Base-by-base conservation (phyloP, 1,140 invertebrate genomes). In the Euschistus heros region DNA sequence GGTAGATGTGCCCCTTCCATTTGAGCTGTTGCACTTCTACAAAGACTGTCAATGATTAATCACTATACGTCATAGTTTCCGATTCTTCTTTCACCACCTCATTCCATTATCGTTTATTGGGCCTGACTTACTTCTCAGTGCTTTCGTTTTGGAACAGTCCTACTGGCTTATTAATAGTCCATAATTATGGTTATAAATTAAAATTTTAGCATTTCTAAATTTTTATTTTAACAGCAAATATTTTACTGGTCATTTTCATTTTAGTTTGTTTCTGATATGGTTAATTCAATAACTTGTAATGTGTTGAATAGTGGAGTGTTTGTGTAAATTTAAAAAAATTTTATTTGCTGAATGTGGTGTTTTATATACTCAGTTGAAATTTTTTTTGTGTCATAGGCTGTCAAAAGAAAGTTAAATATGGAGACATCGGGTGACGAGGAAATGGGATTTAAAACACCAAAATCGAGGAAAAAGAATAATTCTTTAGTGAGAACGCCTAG, bases 351-450 rank as follows among this genome's bases (percentile, higher is more conserved):
- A n/a, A n/a, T n/a, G n/a, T n/a, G n/a, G n/a, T n/a, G n/a, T n/a
- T n/a, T n/a, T n/a, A n/a, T n/a, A n/a, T n/a, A n/a, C n/a, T n/a
- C n/a, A n/a, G n/a, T n/a, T n/a, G n/a, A n/a, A n/a, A n/a, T n/a
- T n/a, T n/a, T 30, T 30, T 30, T 4, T 30, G 7, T 30, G 27
- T 66, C 71, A 69, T 74, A 88, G 79, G 81, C 85, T 71, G 88
- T 89, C 68, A 89, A 89, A 80, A 79, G 88, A 77, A 84, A 86
- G 80, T 80, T 90, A 72, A 88, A 88, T 75, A 76, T 91, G 72
- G 84, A 85, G 62, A 68, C 72, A n/a, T 66, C 69, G 17, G 64
- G 68, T 57, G 71, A 68, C 65, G 75, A 73, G 72, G 79, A 81
- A 66, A n/a, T 62, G n/a, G 77, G 79, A 14, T 82, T 82, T 72